Conservation (phyloP, 2,113 vertebrate genomes). For the Python bivittatus region DNA sequence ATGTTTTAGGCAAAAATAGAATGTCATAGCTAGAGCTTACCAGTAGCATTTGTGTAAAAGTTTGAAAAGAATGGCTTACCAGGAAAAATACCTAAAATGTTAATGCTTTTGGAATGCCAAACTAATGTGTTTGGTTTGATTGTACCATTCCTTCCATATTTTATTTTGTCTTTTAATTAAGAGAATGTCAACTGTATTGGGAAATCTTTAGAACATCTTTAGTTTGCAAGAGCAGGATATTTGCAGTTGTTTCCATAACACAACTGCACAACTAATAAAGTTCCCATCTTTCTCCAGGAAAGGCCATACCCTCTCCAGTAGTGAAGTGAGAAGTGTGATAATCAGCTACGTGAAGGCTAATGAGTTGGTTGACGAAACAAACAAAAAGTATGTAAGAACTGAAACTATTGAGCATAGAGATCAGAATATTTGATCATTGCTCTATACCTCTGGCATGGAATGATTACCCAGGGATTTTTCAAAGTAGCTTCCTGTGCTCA, state of each 20-base stretch:
- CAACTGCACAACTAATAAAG: background rate
- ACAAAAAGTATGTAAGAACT: conserved; percentile 85
- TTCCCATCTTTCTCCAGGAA: conserved; percentile 76
- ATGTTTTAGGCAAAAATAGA: background rate
- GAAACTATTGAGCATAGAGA: background rate
- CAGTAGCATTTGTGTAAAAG: background rate
- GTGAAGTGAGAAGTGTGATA: conserved; percentile 84
- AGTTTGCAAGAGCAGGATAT: background rate
- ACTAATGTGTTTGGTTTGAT: background rate
- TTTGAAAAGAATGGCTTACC: background rate
- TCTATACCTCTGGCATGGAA: background rate
- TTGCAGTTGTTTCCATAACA: background rate
- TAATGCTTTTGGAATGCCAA: background rate
- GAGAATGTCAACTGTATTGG: background rate
- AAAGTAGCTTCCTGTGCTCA: background rate
- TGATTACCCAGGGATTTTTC: background rate
- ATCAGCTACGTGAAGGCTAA: conserved; percentile 89
- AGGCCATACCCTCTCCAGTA: conserved; percentile 80
- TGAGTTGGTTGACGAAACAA: conserved; percentile 84
- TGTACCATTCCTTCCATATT: too few relatives aligned
- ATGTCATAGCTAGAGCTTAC: background rate
- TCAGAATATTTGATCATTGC: background rate
- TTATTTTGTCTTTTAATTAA: background rate
- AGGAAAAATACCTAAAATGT: background rate
- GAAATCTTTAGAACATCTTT: background rate